Conservation (phyloP, 1,140 invertebrate genomes). For the Drosophila virilis region DNA sequence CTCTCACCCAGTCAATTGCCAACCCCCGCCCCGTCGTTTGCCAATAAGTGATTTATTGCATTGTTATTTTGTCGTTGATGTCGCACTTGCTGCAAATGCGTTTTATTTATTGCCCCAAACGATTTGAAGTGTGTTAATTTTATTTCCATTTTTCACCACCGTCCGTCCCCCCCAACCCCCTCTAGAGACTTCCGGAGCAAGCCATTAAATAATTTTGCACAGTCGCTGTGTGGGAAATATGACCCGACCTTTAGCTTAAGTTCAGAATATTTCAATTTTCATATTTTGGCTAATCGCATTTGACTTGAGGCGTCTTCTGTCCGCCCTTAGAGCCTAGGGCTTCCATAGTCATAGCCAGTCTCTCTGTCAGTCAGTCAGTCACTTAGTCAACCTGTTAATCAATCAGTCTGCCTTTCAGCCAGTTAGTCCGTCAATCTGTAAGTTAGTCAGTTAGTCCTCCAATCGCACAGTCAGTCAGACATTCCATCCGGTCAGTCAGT, state of each 20-base stretch:
- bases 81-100: constrained; percentile 71
- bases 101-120: constrained; percentile 70
- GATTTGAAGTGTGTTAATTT: constrained; percentile 74
- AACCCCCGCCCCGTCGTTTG: constrained; percentile 1
- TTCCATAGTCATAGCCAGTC: too few relatives aligned
- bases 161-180: neutral
- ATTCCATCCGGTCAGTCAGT: neutral
- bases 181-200: neutral
- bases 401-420: neutral
- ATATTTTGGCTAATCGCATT: constrained; percentile 4
- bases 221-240: constrained; percentile 28
- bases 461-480: too few relatives aligned
- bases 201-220: constrained; percentile 24
- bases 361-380: neutral
- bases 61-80: constrained; percentile 81
- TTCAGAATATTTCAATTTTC: constrained; percentile 23
- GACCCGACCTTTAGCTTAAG: constrained; percentile 38
- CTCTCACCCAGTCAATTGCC: neutral
- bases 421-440: neutral
- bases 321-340: too few relatives aligned
- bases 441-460: neutral
- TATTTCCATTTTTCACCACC: constrained; percentile 61
- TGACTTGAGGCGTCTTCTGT: neutral
- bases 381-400: neutral
- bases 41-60: constrained; percentile 79